phyloP scores from a whole-genome alignment of 2,113 vertebrate species.

The Furnarius figulus region DNA sequence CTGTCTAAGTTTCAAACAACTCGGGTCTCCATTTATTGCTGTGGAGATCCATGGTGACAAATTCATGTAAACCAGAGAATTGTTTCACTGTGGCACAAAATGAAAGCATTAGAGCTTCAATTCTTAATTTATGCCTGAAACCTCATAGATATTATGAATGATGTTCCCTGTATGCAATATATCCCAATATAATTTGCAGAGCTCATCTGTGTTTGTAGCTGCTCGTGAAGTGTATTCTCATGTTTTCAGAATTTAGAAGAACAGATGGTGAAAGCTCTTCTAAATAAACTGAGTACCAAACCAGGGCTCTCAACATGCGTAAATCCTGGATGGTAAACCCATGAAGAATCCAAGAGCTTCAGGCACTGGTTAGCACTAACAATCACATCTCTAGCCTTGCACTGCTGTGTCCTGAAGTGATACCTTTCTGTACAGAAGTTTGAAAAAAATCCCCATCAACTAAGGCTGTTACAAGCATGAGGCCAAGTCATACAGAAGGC shows the following conservation, averaged over 20 bases:
- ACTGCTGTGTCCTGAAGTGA: background rate
- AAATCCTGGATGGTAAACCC: background rate
- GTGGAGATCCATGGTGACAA: background rate
- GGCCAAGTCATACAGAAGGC: background rate
- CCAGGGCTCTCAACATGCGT: background rate
- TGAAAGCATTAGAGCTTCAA: background rate
- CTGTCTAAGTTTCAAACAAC: background rate
- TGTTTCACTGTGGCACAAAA: background rate
- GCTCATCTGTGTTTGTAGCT: background rate
- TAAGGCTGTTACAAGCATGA: background rate
- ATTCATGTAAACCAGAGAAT: background rate
- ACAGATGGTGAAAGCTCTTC: slow-evolving; percentile 14
- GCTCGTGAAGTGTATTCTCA: background rate
- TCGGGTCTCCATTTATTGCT: background rate
- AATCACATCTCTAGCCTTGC: background rate
- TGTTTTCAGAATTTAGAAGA: slow-evolving; percentile 18
- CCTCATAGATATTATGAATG: background rate
- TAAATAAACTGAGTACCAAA: background rate
- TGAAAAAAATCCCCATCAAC: background rate
- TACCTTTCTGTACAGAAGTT: background rate
- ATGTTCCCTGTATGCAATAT: background rate
- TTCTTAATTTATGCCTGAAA: background rate
- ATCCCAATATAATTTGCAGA: background rate
- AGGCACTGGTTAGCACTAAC: background rate
- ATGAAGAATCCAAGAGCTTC: background rate